Percentiles rank a stretch among this genome's conserved stretches.
Conservation (phyloP, 2,888 invertebrate genomes). For the Nomada fucata region DNA sequence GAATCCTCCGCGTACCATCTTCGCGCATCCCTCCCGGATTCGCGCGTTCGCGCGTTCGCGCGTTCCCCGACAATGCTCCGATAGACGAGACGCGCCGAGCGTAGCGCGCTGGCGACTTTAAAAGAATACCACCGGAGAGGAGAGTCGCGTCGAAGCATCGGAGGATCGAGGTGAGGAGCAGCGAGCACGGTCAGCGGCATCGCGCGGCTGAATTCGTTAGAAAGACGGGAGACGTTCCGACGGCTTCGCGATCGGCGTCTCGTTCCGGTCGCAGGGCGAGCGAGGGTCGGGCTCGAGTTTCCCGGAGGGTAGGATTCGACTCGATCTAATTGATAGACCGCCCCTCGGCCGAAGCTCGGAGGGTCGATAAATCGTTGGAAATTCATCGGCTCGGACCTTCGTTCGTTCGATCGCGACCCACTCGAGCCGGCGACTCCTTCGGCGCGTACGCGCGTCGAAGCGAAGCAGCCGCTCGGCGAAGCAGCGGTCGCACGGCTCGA, state of each 20-base stretch:
- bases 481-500: conserved; percentile 55
- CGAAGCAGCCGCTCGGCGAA: conserved; percentile 22
- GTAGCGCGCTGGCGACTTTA: too few species aligned
- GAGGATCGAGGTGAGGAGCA: conserved; percentile 57
- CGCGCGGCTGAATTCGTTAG: conserved; percentile 52
- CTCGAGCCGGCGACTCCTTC: not conserved
- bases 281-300: not conserved
- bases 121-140: not conserved
- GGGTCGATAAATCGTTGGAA: not conserved
- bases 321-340: conserved; percentile 41
- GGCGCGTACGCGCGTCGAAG: conserved; percentile 13
- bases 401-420: not conserved
- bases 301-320: conserved; percentile 25
- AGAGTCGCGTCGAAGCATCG: conserved; percentile 30
- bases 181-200: conserved; percentile 46
- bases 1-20: not conserved
- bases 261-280: conserved; percentile 3
- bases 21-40: not conserved
- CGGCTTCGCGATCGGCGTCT: not conserved
- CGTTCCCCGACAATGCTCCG: not conserved
- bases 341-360: too few species aligned
- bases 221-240: conserved; percentile 37
- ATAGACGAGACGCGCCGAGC: not conserved
- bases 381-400: too few species aligned
- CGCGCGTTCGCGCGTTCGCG: too few species aligned